phyloP scores from a whole-genome alignment of 2,888 invertebrate species.

The Lapara coniferarum region DNA sequence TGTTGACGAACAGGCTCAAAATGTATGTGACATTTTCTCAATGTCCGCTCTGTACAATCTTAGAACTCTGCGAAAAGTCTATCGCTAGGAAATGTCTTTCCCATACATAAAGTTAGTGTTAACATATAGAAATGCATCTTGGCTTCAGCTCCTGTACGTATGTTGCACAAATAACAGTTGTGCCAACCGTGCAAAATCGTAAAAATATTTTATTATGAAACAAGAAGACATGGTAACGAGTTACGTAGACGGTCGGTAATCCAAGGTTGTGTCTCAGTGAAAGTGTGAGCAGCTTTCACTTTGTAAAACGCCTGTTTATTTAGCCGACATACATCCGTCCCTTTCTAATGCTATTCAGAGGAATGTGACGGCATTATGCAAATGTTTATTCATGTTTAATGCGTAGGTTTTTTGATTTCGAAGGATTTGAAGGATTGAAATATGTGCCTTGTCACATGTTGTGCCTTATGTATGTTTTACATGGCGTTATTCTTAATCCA shows the following conservation, averaged over 20 bases:
- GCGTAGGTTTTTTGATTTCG: background rate
- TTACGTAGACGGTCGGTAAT: constrained; percentile 61
- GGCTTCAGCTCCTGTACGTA: background rate
- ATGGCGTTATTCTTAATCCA: background rate
- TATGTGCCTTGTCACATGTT: background rate
- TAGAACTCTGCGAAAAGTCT: too few relatives aligned
- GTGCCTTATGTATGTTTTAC: background rate
- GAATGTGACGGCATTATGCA: constrained; percentile 33
- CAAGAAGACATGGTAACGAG: constrained; percentile 52
- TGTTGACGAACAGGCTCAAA: too few relatives aligned
- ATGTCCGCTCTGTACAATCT: too few relatives aligned
- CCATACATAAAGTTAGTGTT: too few relatives aligned
- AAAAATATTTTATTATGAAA: constrained; percentile 29
- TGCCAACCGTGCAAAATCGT: background rate
- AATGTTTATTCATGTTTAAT: constrained; percentile 13
- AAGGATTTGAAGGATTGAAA: background rate
- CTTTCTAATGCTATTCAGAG: constrained; percentile 39
- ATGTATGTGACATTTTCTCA: too few relatives aligned
- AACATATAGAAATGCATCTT: too few relatives aligned
- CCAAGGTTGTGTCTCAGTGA: constrained; percentile 69
- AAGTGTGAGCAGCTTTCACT: constrained; percentile 68
- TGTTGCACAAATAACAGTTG: background rate
- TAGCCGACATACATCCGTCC: constrained; percentile 38
- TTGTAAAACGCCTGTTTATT: constrained; percentile 35
- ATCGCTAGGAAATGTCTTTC: too few relatives aligned